Evolutionary conservation across 1,140 invertebrate species (phyloP).

Genomic region (Samia ricini): DNA sequence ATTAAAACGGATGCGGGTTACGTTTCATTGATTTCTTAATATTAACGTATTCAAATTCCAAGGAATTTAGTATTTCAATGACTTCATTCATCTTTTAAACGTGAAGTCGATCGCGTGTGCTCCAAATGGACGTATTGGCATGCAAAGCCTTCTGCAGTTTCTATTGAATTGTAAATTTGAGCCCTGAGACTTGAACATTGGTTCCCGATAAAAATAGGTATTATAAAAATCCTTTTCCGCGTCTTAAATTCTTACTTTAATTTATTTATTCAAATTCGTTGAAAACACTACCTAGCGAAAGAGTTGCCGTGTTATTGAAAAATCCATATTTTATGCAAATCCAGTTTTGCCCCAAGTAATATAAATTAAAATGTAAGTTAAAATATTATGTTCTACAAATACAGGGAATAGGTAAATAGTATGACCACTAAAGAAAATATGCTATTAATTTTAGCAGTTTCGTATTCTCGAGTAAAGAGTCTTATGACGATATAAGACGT

Average conservation of each 20-base stretch:
- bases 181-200: slow-evolving; percentile 37
- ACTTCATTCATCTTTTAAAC: slow-evolving; percentile 52
- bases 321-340: too few species aligned
- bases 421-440: too few species aligned
- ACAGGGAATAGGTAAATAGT: too few species aligned
- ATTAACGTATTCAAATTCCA: background rate
- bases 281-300: background rate
- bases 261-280: background rate
- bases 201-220: slow-evolving; percentile 27
- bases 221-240: background rate
- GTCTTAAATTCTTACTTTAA: background rate
- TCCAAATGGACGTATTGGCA: slow-evolving; percentile 67
- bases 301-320: too few species aligned
- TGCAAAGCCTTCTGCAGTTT: slow-evolving; percentile 64
- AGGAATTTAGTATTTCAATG: background rate
- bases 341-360: too few species aligned
- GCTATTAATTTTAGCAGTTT: too few species aligned
- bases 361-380: too few species aligned
- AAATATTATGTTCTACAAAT: too few species aligned
- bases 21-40: background rate
- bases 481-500: too few species aligned
- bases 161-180: slow-evolving; percentile 73
- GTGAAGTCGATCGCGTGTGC: slow-evolving; percentile 64
- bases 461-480: too few species aligned
- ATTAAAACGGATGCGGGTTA: background rate